Evolutionary conservation across 1,140 invertebrate species (phyloP), one percentile per base, ranked within the genome.

Genomic region (Oreohelix idahoensis): DNA sequence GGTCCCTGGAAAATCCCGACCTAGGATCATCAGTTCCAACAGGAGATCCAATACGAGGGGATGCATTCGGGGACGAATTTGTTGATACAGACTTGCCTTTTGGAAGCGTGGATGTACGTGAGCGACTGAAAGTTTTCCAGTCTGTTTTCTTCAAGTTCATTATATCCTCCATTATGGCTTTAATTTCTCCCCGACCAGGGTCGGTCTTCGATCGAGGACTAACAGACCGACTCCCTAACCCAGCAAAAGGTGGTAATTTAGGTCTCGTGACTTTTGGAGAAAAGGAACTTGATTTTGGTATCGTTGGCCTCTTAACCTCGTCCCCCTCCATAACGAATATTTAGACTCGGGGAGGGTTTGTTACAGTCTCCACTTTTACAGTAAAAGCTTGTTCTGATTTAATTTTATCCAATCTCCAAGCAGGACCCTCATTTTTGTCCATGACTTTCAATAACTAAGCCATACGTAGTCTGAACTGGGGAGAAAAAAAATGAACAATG

Each of bases 111-210:
- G 87, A 74, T 26, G 79, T 81, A 26, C 84, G 83, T 29, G 86
- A 86, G 73, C 89, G 86, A 45, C 87, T 88, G 75, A 88, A 88
- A 8, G 86, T 89, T 84, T 88, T 89, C 75, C 88, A 90, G 58
- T 90, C 87, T 20, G 86, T 86, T 38, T 88, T 86, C 26, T 90
- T 89, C 53, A 89, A 66, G 75, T 88, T 88, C 75, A 87, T 87
- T n/a, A 90, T 90, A 83, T 90, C 89, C 79, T 90, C 88, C 86
- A 90, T 86, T 32, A 90, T 87, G 0, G 89, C 84, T 73, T 89
- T 86, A 35, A 90, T 89, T 42, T 90, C 87, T n/a, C 84, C 88
- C 10, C 87, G 75, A 15, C 89, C 89, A 2, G 89, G 89, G 73
- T 90, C 89, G 23, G 89, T 90, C 79, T 90, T 90, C 20, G 88